Evolutionary conservation across 2,888 invertebrate genomes (phyloP).

Genomic region (Agriopis marginaria): DNA sequence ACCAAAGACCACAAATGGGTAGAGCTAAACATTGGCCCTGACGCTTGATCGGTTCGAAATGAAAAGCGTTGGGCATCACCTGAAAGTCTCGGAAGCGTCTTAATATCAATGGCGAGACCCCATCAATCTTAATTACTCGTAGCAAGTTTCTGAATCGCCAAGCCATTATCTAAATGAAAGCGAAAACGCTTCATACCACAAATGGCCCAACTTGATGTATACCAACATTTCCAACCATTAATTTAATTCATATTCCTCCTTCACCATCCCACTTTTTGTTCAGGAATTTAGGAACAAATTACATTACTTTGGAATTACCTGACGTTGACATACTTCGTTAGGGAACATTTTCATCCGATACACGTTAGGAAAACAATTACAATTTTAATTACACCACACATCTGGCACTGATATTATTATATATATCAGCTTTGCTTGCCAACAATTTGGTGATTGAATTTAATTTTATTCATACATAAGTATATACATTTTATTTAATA

Average conservation of each 20-base stretch:
- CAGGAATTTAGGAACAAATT: slow-evolving; percentile 51
- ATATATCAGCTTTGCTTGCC: slow-evolving; percentile 3
- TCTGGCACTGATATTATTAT: slow-evolving; percentile 39
- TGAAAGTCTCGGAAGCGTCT: slow-evolving; percentile 49
- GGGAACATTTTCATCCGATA: slow-evolving; percentile 36
- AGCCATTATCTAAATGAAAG: slow-evolving; percentile 74
- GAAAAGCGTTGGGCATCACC: slow-evolving; percentile 31
- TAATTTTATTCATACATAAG: neutral
- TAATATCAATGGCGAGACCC: slow-evolving; percentile 61
- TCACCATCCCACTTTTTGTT: slow-evolving; percentile 46
- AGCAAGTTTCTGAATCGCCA: slow-evolving; percentile 63
- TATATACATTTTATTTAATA: too few relatives aligned
- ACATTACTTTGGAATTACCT: slow-evolving; percentile 45
- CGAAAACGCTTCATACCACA: slow-evolving; percentile 50
- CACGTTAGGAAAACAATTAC: slow-evolving; percentile 44
- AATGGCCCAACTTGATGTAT: slow-evolving; percentile 41
- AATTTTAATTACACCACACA: slow-evolving; percentile 47
- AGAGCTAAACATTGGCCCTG: slow-evolving; percentile 11
- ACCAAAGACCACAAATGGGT: slow-evolving; percentile 25
- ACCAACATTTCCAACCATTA: slow-evolving; percentile 42
- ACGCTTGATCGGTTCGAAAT: slow-evolving; percentile 38
- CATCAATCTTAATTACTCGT: slow-evolving; percentile 74
- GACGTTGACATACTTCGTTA: slow-evolving; percentile 46
- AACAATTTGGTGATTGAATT: neutral
- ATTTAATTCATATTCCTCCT: slow-evolving; percentile 45